Base-by-base conservation (phyloP, 1,140 invertebrate species). In the Camponotus floridanus region DNA sequence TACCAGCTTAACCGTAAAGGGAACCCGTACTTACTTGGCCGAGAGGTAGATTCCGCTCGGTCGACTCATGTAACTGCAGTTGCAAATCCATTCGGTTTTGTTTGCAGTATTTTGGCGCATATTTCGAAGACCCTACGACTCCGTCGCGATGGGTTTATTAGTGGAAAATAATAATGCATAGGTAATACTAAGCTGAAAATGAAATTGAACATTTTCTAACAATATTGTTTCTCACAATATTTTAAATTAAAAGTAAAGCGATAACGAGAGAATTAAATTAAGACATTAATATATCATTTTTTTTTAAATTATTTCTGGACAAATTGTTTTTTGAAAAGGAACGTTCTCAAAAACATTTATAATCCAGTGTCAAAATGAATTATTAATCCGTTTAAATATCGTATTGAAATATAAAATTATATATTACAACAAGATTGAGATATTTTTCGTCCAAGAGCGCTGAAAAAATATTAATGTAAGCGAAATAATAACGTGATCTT, bases 31-130 rank as follows among this genome's bases (percentile, higher is more conserved):
- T 18, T 39, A 68, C 67, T 36, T 51, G 31, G 79, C 68, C 39
- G 68, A 61, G 68, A 74, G 45, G 68, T 74, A 61, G 68, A 83
- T 74, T 74, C 61, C 55, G 68, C 68, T 21, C 18, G 67, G 51
- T 33, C 65, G 79, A 81, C 79, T 81, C 67, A 81, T 81, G 67
- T 81, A 81, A 81, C 79, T 81, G 68, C 79, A 74, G 26, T 83
- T 74, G 68, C 68, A 68, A 42, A 73, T 83, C 26, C 55, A 68
- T 81, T 81, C 67, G 78, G 36, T 2, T 81, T 68, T 81, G 67
- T 83, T 73, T 83, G 79, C 68, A 61, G 79, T 74, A 74, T 83
- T 83, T 83, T 57, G 79, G 31, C 55, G 26, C 39, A 18, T 18
- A 51, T 61, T 73, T 48, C 67, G 39, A 73, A 73, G 79, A 26